Evolutionary conservation across 2,888 invertebrate genomes (phyloP), one percentile per base, ranked within the genome.

Genomic region (Oscheius sp.): DNA sequence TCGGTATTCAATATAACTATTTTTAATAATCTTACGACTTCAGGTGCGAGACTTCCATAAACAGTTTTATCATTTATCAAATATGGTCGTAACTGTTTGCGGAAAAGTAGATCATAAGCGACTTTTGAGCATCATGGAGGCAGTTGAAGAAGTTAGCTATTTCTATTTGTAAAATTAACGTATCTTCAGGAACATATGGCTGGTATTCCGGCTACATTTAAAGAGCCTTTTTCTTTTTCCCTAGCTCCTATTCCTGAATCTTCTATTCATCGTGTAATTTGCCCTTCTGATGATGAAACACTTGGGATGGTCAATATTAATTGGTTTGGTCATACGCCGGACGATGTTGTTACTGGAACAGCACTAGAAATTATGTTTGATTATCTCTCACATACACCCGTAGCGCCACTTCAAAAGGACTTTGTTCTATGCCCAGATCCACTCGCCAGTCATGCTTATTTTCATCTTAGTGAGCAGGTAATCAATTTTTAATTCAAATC

Each of bases 61-160:
- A 81, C 90, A 92, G 72, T 95, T 93, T 88, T 96, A 95, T 87
- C 90, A 93, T 25, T 91, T 95, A 1, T 93, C 94, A 87, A 96
- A 96, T 87, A 88, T 95, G 69, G 92, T 92, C 72, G 89, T 95
- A 2, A 91, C 94, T 65, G 91, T 95, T 63, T 91, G 92, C 15
- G 95, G 95, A 0, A 91, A 74, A 39, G 91, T 94, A 20, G 90
- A 86, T 20, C 82, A 86, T 31, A 81, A 91, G 15, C 91, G 92
- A 82, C 91, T 95, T 2, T 93, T 94, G 83, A 89, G 90, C 81
- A 91, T 91, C 3, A 87, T 95, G 67, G 89, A 90, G 64, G 90
- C 91, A 3, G 88, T 93, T 0, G 93, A 94, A 87, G 90, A 92
- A 79, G 93, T 69, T 6, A n/a, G n/a, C n/a, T n/a, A n/a, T 8